phyloP scores from a whole-genome alignment of 2,888 invertebrate species.

The Nomada flava region DNA sequence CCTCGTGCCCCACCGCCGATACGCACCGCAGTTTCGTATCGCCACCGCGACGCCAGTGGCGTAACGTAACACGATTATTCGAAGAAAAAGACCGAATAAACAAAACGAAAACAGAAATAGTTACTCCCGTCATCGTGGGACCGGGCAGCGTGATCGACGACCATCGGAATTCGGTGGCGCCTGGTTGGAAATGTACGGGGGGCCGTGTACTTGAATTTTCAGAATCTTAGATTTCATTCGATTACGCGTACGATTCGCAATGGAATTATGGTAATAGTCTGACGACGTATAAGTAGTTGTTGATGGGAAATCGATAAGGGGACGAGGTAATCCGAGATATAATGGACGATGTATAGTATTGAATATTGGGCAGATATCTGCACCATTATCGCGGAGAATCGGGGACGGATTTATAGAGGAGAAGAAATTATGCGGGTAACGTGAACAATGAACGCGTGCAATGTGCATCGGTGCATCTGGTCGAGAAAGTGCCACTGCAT shows the following conservation, averaged over 20 bases:
- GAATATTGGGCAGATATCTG: too few species aligned
- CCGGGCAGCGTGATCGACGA: conserved; percentile 24
- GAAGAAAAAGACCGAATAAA: neutral
- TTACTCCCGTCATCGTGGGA: neutral
- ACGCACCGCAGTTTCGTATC: conserved; percentile 51
- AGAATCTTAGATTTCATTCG: neutral
- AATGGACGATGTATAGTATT: too few species aligned
- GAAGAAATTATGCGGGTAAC: neutral
- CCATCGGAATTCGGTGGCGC: conserved; percentile 19
- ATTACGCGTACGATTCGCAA: too few species aligned
- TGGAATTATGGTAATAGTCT: too few species aligned
- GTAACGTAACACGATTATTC: conserved; percentile 48
- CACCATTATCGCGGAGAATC: too few species aligned
- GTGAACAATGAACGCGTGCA: conserved; percentile 32
- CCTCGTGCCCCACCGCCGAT: conserved; percentile 52
- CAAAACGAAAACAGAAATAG: neutral
- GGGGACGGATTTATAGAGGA: too few species aligned
- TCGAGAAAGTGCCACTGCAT: conserved; percentile 58
- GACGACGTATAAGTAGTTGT: too few species aligned
- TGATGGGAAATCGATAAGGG: too few species aligned
- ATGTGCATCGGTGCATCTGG: conserved; percentile 30
- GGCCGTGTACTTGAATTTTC: neutral
- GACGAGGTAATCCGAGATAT: too few species aligned
- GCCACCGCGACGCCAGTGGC: conserved; percentile 62
- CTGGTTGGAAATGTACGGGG: conserved; percentile 29